Evolutionary conservation across 2,113 vertebrate genomes (phyloP).

Genomic region (Rhinopithecus roxellana): DNA sequence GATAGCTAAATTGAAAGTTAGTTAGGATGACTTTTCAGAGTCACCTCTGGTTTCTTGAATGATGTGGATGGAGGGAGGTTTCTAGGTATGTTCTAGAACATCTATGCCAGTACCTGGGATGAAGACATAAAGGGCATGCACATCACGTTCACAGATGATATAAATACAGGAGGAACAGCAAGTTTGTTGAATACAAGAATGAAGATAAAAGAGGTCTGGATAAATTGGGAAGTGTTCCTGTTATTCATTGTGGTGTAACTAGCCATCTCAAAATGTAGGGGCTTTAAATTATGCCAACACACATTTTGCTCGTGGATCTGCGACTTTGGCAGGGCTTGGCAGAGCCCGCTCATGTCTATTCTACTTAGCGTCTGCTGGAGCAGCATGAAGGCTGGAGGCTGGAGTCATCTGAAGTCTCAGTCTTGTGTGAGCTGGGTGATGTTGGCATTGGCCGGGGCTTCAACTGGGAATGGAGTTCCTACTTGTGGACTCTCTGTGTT

Average conservation of each 20-base stretch:
- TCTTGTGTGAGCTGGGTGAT: background rate
- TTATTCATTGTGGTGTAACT: background rate
- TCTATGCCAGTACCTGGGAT: background rate
- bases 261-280: background rate
- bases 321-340: background rate
- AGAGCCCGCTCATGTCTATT: background rate
- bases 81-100: background rate
- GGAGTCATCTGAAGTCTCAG: background rate
- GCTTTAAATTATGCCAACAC: background rate
- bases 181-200: background rate
- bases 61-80: background rate
- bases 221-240: background rate
- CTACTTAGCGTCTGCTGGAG: background rate
- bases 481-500: background rate
- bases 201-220: background rate
- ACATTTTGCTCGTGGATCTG: background rate
- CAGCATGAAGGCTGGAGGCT: background rate
- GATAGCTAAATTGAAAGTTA: background rate
- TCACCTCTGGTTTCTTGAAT: background rate
- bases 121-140: background rate
- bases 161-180: background rate
- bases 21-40: background rate
- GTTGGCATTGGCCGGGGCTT: background rate
- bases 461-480: background rate
- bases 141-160: background rate